Evolutionary conservation across 2,888 invertebrate genomes (phyloP), one percentile per base, ranked within the genome.

Genomic region (Tiliacea aurago): DNA sequence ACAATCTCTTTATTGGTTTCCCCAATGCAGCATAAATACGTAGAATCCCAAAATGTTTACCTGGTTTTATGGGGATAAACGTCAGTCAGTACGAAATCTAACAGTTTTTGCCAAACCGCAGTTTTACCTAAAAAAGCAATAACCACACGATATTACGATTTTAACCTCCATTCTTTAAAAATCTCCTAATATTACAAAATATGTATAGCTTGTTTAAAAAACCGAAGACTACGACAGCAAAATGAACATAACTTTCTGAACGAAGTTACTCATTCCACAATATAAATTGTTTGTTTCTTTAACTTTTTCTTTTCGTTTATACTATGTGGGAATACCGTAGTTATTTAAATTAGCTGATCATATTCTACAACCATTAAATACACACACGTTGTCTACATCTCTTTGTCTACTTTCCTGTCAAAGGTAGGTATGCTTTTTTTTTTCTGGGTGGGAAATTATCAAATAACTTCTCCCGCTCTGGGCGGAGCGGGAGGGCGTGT

Each of bases 291-390:
- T 45, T 15, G n/a, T 47, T 56, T 43, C 20, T 37, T 15, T 28
- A 20, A 15, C 15, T 47, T n/a, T 37, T 43, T 51, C 7, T 18
- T 37, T 70, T 43, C 7, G 20, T 56, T 58, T 20, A 37, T 18
- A 45, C 28, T 15, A 75, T 53, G 33, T 68, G 49, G 15, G 37
- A 55, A 59, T 68, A 62, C 45, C 43, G 33, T 47, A 47, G 28
- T 68, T 55, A 79, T 66, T 58, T 18, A 66, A 69, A 79, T 58
- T 33, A 53, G 28, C 33, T 62, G 41, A 63, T 33, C 49, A 61
- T 65, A 53, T 62, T 77, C 56, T 37, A 37, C 56, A 49, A 7
- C 18, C 37, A 63, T 66, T 37, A 49, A 63, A n/a, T n/a, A n/a
- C n/a, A n/a, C n/a, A n/a, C n/a, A n/a, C n/a, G n/a, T n/a, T n/a